Percentiles rank a stretch among this genome's conserved stretches.
These are phyloP conservation scores for Anastrepha ludens DNA, from an alignment of 1,140 invertebrate species.

Conservation along the genomic window DNA sequence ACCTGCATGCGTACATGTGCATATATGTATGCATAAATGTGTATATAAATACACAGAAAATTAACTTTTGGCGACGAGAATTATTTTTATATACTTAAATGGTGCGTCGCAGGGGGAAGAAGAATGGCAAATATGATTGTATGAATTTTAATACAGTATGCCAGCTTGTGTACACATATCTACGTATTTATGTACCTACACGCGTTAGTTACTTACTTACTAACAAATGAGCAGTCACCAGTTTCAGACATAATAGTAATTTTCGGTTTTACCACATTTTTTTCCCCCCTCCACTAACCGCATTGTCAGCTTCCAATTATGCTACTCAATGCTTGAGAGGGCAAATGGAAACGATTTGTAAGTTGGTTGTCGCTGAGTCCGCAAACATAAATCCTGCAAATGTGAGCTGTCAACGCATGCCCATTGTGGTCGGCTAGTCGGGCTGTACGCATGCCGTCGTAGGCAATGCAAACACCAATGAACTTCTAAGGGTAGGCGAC, in stretches of 20 bases:
- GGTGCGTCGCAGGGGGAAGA: not conserved
- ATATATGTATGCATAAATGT: not conserved
- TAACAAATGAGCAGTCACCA: not conserved
- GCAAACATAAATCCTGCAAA: not conserved
- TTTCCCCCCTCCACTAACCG: not conserved
- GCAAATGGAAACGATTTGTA: not conserved
- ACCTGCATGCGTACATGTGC: not conserved
- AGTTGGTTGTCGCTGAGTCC: slow-evolving; percentile 19
- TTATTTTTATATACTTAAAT: slow-evolving; percentile 10
- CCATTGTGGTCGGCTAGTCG: not conserved
- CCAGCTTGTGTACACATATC: not conserved
- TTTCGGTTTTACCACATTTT: not conserved
- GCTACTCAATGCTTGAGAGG: not conserved
- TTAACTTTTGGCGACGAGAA: slow-evolving; percentile 18
- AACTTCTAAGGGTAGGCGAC: not conserved
- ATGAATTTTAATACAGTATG: not conserved
- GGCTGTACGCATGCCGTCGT: not conserved
- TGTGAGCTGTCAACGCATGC: slow-evolving; percentile 31
- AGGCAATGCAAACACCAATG: not conserved
- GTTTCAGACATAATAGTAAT: not conserved
- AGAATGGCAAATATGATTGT: not conserved
- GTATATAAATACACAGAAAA: slow-evolving; percentile 8
- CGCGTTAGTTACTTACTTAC: not conserved
- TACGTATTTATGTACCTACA: not conserved
- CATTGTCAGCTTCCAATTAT: not conserved